Evolutionary conservation across 1,140 invertebrate species (phyloP).

Genomic region (Pissodes strobi): DNA sequence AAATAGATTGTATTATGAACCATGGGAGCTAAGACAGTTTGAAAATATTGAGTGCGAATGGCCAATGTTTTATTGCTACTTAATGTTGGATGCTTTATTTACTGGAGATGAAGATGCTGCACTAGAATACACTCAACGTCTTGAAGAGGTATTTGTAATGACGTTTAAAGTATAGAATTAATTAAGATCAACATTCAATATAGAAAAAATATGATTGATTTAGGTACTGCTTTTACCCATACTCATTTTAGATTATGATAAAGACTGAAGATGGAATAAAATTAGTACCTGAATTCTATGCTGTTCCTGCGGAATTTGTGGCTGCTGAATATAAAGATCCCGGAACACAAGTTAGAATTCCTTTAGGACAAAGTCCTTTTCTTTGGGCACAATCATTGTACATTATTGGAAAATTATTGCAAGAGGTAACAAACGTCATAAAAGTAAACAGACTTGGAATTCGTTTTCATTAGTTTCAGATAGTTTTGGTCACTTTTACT

Average conservation of each 20-base stretch:
- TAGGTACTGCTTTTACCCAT: neutral
- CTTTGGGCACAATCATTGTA: conserved; percentile 98
- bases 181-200: neutral
- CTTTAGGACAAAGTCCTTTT: conserved; percentile 91
- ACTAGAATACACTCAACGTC: conserved; percentile 70
- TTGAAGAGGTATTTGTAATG: conserved; percentile 74
- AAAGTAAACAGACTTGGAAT: no score
- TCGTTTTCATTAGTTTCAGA: no score
- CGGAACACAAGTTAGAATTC: conserved; percentile 83
- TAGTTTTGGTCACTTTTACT: no score
- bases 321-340: conserved; percentile 84
- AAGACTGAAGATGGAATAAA: conserved; percentile 86
- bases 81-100: conserved; percentile 94
- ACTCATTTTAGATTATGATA: conserved; percentile 67
- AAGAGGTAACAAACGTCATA: conserved; percentile 84
- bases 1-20: conserved; percentile 94
- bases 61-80: conserved; percentile 97
- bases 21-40: conserved; percentile 97
- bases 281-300: conserved; percentile 94
- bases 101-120: conserved; percentile 81
- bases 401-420: conserved; percentile 90
- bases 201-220: neutral
- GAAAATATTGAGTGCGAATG: conserved; percentile 99
- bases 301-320: conserved; percentile 84
- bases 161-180: neutral